Percentiles rank a stretch among this genome's conserved stretches.
Conservation (phyloP, 37 sponge, comb jelly and placozoan species). For the Oscarella lobularis region DNA sequence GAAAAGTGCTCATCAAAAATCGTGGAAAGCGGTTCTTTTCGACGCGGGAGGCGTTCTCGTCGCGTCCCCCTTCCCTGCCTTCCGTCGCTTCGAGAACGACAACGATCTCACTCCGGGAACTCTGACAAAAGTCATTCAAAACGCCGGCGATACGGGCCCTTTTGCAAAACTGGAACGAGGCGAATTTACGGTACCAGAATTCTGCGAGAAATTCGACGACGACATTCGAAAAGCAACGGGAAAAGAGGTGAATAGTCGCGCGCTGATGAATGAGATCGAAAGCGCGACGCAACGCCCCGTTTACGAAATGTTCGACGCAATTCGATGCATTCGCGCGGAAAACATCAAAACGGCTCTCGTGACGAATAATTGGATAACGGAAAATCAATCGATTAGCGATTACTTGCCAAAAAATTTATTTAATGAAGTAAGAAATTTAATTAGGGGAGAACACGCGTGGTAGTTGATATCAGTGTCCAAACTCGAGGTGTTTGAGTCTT, state of each 20-base stretch:
- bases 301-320: conserved; percentile 15
- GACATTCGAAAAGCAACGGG: conserved; percentile 15
- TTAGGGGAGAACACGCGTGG: background rate
- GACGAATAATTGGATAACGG: conserved; percentile 40
- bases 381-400: background rate
- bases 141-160: conserved; percentile 24
- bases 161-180: conserved; percentile 47
- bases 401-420: background rate
- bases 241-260: background rate
- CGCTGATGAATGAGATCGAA: conserved; percentile 14
- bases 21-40: conserved; percentile 48
- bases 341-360: conserved; percentile 42
- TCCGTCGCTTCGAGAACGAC: conserved; percentile 28
- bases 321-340: background rate
- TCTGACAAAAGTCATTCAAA: conserved; percentile 24
- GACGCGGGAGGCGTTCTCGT: conserved; percentile 56
- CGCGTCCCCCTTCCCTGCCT: conserved; percentile 35
- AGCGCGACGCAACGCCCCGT: conserved; percentile 8
- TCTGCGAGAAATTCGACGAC: conserved; percentile 16
- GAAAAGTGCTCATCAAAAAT: no score
- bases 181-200: conserved; percentile 23
- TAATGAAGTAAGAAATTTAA: conserved; percentile 28
- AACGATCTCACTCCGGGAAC: conserved; percentile 21
- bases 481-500: conserved; percentile 33
- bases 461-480: background rate